Conservation (phyloP, 1,140 invertebrate species). For the Anthonomus grandis region DNA sequence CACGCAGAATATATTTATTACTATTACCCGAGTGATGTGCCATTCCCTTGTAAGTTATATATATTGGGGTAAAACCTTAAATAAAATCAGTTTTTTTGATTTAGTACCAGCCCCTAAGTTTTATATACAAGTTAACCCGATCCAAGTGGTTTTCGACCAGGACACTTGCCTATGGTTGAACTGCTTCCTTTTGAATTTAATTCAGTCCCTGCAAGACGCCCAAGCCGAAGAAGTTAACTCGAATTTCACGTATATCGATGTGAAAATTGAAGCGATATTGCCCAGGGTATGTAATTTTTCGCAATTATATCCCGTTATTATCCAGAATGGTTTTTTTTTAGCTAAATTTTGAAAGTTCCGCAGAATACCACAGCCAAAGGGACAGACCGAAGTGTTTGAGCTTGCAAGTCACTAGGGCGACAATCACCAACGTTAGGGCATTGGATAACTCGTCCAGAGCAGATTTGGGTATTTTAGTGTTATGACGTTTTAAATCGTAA, state of each 20-base stretch:
- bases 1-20: conserved; percentile 96
- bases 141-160: conserved; percentile 80
- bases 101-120: conserved; percentile 89
- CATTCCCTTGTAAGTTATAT: conserved; percentile 78
- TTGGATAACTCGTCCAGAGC: conserved; percentile 64
- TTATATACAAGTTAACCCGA: conserved; percentile 85
- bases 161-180: conserved; percentile 89
- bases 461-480: conserved; percentile 51
- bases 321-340: conserved; percentile 44
- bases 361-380: conserved; percentile 68
- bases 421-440: conserved; percentile 74
- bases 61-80: not conserved
- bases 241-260: conserved; percentile 73
- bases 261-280: conserved; percentile 86
- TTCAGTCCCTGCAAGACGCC: conserved; percentile 61
- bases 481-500: too few species aligned
- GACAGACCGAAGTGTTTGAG: conserved; percentile 80
- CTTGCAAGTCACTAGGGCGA: conserved; percentile 75
- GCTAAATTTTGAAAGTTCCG: conserved; percentile 68
- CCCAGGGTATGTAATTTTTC: conserved; percentile 65
- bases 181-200: conserved; percentile 86
- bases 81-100: too few species aligned
- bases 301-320: not conserved
- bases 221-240: conserved; percentile 46
- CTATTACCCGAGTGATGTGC: conserved; percentile 92